Conservation (phyloP, 2,888 invertebrate species). For the Elegia similella region DNA sequence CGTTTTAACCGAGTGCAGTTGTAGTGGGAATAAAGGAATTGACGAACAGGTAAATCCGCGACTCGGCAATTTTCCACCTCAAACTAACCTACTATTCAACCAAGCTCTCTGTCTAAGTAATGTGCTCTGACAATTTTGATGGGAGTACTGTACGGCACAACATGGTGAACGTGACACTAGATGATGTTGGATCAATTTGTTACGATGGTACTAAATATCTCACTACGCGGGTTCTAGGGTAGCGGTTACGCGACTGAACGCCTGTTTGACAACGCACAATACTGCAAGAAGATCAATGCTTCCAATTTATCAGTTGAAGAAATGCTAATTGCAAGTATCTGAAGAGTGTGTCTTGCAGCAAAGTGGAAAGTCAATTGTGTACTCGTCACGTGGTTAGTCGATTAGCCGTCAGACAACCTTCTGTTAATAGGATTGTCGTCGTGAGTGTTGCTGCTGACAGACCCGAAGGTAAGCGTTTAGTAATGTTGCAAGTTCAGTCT, state of each 20-base stretch:
- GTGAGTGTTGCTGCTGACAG: constrained; percentile 75
- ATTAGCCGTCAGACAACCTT: constrained; percentile 73
- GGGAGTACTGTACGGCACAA: constrained; percentile 69
- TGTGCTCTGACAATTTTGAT: constrained; percentile 73
- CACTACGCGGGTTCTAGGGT: constrained; percentile 76
- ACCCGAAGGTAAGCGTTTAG: constrained; percentile 76
- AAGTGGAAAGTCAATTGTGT: constrained; percentile 73
- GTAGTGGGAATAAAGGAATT: constrained; percentile 66
- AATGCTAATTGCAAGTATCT: constrained; percentile 7
- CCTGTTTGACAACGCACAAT: constrained; percentile 67
- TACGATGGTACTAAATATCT: constrained; percentile 73
- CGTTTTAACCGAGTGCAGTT: constrained; percentile 68
- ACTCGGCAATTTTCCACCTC: constrained; percentile 67
- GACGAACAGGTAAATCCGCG: constrained; percentile 65
- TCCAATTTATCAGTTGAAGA: constrained; percentile 13
- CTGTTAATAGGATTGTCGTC: constrained; percentile 69
- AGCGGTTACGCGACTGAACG: constrained; percentile 78
- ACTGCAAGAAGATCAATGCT: constrained; percentile 59
- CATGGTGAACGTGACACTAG: constrained; percentile 74
- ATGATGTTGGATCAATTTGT: constrained; percentile 71
- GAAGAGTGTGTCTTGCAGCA: constrained; percentile 60
- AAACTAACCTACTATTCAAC: constrained; percentile 75
- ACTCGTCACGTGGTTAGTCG: constrained; percentile 75
- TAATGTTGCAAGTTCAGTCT: constrained; percentile 80
- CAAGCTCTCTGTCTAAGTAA: constrained; percentile 74